Base-by-base conservation (phyloP, 2,113 vertebrate genomes). In the Barbus barbus region DNA sequence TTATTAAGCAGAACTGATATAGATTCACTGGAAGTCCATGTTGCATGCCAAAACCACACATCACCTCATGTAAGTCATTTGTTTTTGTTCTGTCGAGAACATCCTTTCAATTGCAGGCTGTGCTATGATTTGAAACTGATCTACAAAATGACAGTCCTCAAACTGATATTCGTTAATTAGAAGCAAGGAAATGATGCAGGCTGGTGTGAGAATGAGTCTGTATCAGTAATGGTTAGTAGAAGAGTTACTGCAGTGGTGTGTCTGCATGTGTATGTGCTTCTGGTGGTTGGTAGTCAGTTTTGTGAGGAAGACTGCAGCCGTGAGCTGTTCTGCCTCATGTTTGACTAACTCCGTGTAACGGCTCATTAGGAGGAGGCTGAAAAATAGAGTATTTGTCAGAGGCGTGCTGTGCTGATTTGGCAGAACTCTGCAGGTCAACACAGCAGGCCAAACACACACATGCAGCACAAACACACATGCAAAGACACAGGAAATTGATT, bases 391-490 rank as follows among this genome's bases (percentile, higher is more conserved):
- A 46, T 38, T 71, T 81, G 79, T 81, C 79, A 56, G 63, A 69
- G 28, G 13, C 79, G 3, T 81, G 65, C 79, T 51, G 46, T 3
- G 63, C 26, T 53, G 79, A 65, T 48, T 53, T 69, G 46, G 63
- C 65, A 53, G 63, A 71, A 38, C 28, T 81, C 79, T 36, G 44
- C 79, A 71, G 78, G 78, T 80, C 63, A 67, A 81, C 83, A 79
- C 85, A 81, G 28, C 26, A 31, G 2, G 44, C 67, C 26, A 83
- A 89, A 88, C 86, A 86, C 58, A 56, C 74, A 88, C 33, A 53
- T 89, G 33, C 20, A 13, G 22, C 7, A 36, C 31, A 38, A 13
- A 20, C 48, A n/a, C 46, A 53, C 18, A 56, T 0, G 3, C 56
- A 41, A 24, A 28, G 22, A 46, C 20, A 31, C 9, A 14, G 20